These are phyloP conservation scores for Panulirus ornatus DNA, from an alignment of 1,140 invertebrate species.

Conservation along the genomic window DNA sequence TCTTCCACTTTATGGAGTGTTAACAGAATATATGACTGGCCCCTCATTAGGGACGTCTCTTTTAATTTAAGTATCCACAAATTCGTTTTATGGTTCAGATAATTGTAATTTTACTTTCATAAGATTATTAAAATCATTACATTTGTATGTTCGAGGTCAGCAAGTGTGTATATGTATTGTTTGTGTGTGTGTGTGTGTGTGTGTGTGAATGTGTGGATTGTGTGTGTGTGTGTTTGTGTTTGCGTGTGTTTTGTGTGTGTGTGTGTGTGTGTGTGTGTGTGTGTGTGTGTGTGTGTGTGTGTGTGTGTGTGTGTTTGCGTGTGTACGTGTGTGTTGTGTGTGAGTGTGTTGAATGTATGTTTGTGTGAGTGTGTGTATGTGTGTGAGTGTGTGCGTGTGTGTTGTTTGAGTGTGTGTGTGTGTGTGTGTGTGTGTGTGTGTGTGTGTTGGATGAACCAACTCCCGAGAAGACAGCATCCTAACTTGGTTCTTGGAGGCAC, in stretches of 20 bases:
- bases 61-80: too few relatives aligned
- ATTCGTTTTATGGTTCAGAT: too few relatives aligned
- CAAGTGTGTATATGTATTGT: not conserved
- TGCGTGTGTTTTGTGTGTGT: not conserved
- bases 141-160: too few relatives aligned
- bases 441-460: not conserved
- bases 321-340: constrained; percentile 9
- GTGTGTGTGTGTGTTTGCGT: not conserved
- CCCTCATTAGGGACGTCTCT: too few relatives aligned
- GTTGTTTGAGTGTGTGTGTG: not conserved
- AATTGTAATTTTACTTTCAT: too few relatives aligned
- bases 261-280: constrained; percentile 36
- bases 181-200: constrained; percentile 6
- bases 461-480: constrained; percentile 15
- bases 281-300: constrained; percentile 11
- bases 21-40: too few relatives aligned
- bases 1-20: too few relatives aligned
- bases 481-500: not conserved
- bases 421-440: constrained; percentile 17
- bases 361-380: not conserved
- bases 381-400: not conserved
- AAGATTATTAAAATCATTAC: too few relatives aligned
- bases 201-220: not conserved
- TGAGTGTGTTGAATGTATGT: constrained; percentile 11
- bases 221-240: constrained; percentile 21